Conservation (phyloP, 2,797 vertebrate genomes). For the Cyclura pinguis region DNA sequence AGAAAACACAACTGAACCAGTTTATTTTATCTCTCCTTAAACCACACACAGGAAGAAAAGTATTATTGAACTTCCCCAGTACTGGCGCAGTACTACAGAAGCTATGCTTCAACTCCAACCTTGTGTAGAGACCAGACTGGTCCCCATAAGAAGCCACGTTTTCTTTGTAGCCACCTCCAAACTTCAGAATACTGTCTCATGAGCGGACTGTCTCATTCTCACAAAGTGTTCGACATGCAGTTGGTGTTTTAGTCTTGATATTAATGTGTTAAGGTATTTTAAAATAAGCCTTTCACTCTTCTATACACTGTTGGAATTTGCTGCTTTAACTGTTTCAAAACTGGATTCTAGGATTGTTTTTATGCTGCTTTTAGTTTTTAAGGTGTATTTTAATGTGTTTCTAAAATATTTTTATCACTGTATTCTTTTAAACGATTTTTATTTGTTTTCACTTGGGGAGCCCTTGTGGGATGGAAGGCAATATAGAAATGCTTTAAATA, state of each 20-base stretch:
- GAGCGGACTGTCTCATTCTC: background rate
- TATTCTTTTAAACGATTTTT: too few species aligned
- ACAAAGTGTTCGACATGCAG: background rate
- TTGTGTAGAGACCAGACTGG: background rate
- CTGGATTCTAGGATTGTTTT: too few species aligned
- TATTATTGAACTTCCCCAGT: background rate
- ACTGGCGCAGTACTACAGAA: background rate
- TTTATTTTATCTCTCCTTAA: too few species aligned
- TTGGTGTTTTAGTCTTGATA: background rate
- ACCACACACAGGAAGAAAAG: background rate
- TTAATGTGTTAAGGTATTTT: background rate
- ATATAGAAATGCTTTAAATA: too few species aligned
- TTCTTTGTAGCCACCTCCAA: background rate
- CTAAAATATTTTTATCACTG: too few species aligned
- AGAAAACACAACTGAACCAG: too few species aligned
- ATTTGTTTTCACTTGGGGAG: too few species aligned
- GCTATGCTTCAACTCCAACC: background rate
- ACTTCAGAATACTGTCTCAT: background rate
- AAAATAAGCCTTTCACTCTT: background rate
- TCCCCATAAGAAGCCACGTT: background rate
- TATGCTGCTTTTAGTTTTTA: too few species aligned
- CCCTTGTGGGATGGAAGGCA: too few species aligned
- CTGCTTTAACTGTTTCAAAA: too few species aligned
- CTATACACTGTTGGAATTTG: background rate
- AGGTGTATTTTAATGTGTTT: too few species aligned